These are phyloP conservation scores for Diabrotica balteata DNA, from an alignment of 2,888 invertebrate species.

Conservation along the genomic window DNA sequence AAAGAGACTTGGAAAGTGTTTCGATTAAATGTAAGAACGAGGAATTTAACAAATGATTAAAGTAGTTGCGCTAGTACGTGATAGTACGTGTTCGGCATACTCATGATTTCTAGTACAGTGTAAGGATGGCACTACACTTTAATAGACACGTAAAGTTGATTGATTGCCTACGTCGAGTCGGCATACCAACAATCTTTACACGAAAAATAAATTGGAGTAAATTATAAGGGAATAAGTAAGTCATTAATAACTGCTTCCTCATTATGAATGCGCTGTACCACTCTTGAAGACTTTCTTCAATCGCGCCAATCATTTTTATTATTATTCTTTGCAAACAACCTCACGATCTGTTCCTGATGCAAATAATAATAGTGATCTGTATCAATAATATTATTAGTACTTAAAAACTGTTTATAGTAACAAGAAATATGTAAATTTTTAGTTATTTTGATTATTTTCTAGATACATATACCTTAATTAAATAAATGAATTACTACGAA, in stretches of 20 bases:
- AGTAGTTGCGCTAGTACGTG: slow-evolving; percentile 29
- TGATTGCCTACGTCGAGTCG: slow-evolving; percentile 49
- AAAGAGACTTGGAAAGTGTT: not conserved
- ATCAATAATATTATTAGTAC: slow-evolving; percentile 1
- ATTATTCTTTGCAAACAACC: slow-evolving; percentile 26
- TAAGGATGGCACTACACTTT: slow-evolving; percentile 48
- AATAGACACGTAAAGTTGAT: slow-evolving; percentile 56
- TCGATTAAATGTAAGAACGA: slow-evolving; percentile 18
- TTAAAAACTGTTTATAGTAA: too few relatives aligned
- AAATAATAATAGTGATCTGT: slow-evolving; percentile 17
- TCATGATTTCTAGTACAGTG: slow-evolving; percentile 46
- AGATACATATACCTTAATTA: too few relatives aligned
- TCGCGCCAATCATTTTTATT: slow-evolving; percentile 29
- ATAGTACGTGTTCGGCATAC: slow-evolving; percentile 37
- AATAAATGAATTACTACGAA: too few relatives aligned
- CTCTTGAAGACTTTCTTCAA: slow-evolving; percentile 27
- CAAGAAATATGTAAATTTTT: too few relatives aligned
- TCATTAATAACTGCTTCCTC: slow-evolving; percentile 34
- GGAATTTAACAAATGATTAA: slow-evolving; percentile 40
- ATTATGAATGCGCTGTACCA: slow-evolving; percentile 26
- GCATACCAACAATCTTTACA: slow-evolving; percentile 44
- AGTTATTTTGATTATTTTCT: too few relatives aligned
- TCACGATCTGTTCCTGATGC: slow-evolving; percentile 28
- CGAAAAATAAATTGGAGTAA: slow-evolving; percentile 50
- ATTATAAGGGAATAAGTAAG: slow-evolving; percentile 35